These are phyloP conservation scores for Zaprionus vittiger DNA, from an alignment of 1,140 invertebrate species.

Conservation along the genomic window DNA sequence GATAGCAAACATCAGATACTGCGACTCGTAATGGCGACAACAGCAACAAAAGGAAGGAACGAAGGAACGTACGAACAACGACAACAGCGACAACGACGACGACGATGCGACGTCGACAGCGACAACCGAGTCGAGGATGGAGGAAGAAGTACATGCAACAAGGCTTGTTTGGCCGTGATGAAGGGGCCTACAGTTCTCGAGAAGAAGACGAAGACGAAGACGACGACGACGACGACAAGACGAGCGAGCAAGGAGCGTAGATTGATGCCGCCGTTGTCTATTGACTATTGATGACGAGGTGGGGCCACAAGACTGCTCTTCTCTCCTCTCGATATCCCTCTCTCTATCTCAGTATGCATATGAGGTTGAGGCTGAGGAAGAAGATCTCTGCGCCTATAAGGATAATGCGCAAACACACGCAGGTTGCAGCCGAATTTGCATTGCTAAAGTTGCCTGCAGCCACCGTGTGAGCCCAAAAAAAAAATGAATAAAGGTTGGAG, in stretches of 20 bases:
- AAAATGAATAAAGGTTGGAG: background rate
- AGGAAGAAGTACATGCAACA: conserved; percentile 63
- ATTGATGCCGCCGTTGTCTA: conserved; percentile 70
- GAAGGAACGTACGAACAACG: conserved; percentile 8
- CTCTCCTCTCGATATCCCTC: background rate
- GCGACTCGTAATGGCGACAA: conserved; percentile 77
- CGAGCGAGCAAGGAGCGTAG: conserved; percentile 37
- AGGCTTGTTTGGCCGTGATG: conserved; percentile 54
- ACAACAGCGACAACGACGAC: conserved; percentile 6
- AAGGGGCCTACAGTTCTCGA: conserved; percentile 25
- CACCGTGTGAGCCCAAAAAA: conserved; percentile 8
- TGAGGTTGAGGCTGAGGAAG: conserved; percentile 41
- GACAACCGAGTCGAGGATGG: conserved; percentile 24
- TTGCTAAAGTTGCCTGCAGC: conserved; percentile 55
- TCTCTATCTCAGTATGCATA: conserved; percentile 59
- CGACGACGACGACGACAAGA: conserved; percentile 29
- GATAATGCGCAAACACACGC: conserved; percentile 71
- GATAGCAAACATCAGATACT: conserved; percentile 84
- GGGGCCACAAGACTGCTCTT: conserved; percentile 32
- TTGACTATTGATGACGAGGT: conserved; percentile 75
- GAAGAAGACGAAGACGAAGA: conserved; percentile 31
- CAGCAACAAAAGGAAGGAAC: conserved; percentile 50
- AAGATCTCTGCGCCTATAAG: conserved; percentile 59
- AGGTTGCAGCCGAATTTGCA: conserved; percentile 74
- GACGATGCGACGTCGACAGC: background rate